phyloP scores from a whole-genome alignment of 1,140 invertebrate genomes.

The Lepidostoma basale region DNA sequence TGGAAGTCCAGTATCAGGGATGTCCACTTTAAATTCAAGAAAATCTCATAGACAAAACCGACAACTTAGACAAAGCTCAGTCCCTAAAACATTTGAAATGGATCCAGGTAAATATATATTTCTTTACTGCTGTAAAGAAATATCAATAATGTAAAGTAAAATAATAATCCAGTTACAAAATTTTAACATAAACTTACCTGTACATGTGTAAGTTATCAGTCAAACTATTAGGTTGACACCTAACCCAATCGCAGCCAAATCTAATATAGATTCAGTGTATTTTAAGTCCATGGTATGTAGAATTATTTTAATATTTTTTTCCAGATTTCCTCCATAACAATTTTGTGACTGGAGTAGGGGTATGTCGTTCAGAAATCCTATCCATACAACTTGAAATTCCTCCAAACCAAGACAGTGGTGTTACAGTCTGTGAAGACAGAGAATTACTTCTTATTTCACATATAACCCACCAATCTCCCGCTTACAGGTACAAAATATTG shows the following conservation, averaged over 20 bases:
- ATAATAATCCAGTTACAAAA: too few species aligned
- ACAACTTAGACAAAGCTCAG: slow-evolving; percentile 61
- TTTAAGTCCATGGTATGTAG: not conserved
- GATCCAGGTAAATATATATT: slow-evolving; percentile 50
- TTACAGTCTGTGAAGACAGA: slow-evolving; percentile 56
- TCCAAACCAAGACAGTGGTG: slow-evolving; percentile 58
- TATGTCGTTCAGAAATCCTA: slow-evolving; percentile 72
- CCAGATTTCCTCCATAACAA: slow-evolving; percentile 54
- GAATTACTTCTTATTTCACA: slow-evolving; percentile 64
- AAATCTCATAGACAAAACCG: slow-evolving; percentile 57
- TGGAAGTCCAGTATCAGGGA: slow-evolving; percentile 62
- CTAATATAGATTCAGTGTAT: not conserved
- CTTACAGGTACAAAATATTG: slow-evolving; percentile 68
- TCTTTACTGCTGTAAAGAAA: too few species aligned
- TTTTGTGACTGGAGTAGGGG: slow-evolving; percentile 54
- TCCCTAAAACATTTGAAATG: slow-evolving; percentile 59
- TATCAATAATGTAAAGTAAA: too few species aligned
- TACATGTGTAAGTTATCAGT: too few species aligned
- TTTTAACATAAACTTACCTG: too few species aligned
- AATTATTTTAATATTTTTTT: slow-evolving; percentile 3
- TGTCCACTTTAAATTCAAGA: slow-evolving; percentile 64
- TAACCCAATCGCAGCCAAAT: too few species aligned
- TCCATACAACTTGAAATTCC: slow-evolving; percentile 68
- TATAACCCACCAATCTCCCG: slow-evolving; percentile 72
- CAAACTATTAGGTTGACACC: too few species aligned